phyloP scores from a whole-genome alignment of 2,888 invertebrate species.

The Desoria tigrina region DNA sequence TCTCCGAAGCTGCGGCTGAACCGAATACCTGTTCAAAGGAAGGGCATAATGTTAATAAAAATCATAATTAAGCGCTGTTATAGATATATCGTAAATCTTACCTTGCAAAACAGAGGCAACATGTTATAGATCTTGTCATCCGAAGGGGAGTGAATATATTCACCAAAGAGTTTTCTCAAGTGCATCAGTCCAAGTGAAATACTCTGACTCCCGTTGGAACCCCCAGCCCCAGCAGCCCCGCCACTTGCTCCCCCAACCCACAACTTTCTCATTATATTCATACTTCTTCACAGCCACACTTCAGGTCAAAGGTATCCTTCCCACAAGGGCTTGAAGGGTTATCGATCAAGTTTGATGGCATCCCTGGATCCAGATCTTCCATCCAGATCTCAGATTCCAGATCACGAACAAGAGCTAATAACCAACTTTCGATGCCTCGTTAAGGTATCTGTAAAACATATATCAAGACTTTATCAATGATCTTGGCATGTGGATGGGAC shows the following conservation, averaged over 20 bases:
- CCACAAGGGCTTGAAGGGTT: neutral
- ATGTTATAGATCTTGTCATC: constrained; percentile 95
- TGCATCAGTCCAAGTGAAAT: constrained; percentile 91
- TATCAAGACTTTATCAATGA: no score
- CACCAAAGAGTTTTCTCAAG: constrained; percentile 91
- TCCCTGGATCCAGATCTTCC: neutral
- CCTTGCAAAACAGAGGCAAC: constrained; percentile 97
- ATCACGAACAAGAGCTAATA: no score
- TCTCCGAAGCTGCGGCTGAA: constrained; percentile 29
- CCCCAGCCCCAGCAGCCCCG: constrained; percentile 54
- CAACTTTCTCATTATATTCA: constrained; percentile 93
- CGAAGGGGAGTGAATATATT: constrained; percentile 86
- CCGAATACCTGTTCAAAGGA: constrained; percentile 23
- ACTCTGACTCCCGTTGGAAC: constrained; percentile 60
- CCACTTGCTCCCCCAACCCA: constrained; percentile 65
- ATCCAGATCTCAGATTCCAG: no score
- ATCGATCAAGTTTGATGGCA: neutral
- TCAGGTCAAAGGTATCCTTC: neutral
- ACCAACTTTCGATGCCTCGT: no score
- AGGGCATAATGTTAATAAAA: no score
- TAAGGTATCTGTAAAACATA: no score
- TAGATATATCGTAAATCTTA: constrained; percentile 57
- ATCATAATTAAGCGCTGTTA: neutral
- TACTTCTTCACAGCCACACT: constrained; percentile 56
- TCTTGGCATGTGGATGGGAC: no score